Percentiles rank a stretch among this genome's conserved stretches.
Conservation (phyloP, 2,113 vertebrate genomes). For the Odontesthes bonariensis region DNA sequence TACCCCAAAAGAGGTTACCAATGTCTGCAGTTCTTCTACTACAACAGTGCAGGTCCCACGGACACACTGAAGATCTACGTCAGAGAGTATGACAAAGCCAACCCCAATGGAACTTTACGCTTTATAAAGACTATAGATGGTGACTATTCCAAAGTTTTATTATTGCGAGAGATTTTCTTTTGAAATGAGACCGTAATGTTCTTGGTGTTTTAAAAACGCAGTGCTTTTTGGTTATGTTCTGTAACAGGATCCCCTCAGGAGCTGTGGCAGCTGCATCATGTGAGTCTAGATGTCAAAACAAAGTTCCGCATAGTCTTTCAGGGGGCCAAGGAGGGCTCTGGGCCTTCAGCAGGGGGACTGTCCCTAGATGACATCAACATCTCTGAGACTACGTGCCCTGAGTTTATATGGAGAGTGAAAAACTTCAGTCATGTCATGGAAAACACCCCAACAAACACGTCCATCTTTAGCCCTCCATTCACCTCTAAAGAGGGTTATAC, state of each 20-base stretch:
- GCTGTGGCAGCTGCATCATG: constrained; percentile 90
- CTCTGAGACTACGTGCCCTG: constrained; percentile 91
- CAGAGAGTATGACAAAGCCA: constrained; percentile 81
- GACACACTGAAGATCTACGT: constrained; percentile 85
- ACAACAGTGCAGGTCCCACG: constrained; percentile 80
- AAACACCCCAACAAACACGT: constrained; percentile 47
- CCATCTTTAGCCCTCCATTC: constrained; percentile 87
- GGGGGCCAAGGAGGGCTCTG: constrained; percentile 77
- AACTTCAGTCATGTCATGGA: constrained; percentile 85
- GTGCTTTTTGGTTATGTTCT: constrained; percentile 8
- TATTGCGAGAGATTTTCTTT: neutral
- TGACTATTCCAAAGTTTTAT: constrained; percentile 57
- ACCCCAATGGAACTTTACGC: constrained; percentile 77
- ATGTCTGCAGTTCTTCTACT: constrained; percentile 94
- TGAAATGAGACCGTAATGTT: neutral
- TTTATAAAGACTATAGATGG: constrained; percentile 83
- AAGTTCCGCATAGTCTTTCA: constrained; percentile 91
- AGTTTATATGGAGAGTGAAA: constrained; percentile 89
- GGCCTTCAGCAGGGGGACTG: constrained; percentile 82
- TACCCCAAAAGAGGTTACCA: constrained; percentile 90
- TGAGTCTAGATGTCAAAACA: constrained; percentile 80
- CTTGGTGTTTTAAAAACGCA: neutral
- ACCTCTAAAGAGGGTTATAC: constrained; percentile 89
- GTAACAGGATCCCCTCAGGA: constrained; percentile 67
- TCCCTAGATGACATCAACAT: constrained; percentile 95